phyloP scores from a whole-genome alignment of 2,797 vertebrate genomes.

The Anomalospiza imberbis region DNA sequence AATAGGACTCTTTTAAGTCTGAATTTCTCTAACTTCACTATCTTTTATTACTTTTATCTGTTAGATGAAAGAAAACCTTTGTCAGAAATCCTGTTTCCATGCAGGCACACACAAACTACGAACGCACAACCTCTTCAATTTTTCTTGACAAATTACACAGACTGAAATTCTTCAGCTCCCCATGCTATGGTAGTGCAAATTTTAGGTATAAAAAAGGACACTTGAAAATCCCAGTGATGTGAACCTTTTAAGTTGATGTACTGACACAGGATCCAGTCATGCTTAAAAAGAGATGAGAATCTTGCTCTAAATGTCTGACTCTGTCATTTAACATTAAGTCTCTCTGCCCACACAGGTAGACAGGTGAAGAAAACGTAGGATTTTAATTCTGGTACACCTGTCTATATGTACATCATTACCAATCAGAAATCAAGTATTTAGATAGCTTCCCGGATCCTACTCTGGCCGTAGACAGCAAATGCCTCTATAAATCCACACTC shows the following conservation, averaged over 20 bases:
- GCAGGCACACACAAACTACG: background rate
- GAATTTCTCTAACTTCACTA: background rate
- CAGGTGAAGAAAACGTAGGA: background rate
- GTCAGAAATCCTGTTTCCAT: background rate
- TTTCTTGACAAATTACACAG: background rate
- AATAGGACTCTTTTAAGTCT: background rate
- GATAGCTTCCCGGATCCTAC: background rate
- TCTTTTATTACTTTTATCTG: background rate
- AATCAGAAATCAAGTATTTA: background rate
- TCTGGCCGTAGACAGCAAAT: background rate
- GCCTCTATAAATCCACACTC: background rate
- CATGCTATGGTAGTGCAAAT: background rate
- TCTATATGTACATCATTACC: accelerated
- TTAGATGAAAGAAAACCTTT: slow-evolving; percentile 4
- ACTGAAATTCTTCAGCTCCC: background rate
- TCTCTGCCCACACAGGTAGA: background rate
- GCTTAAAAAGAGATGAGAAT: background rate
- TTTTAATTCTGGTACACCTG: background rate
- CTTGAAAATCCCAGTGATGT: background rate
- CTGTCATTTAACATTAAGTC: background rate
- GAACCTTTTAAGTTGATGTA: background rate
- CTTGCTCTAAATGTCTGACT: background rate
- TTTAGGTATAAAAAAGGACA: background rate
- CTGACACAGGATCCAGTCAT: background rate
- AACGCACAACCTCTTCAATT: background rate